A percentile compares a stretch with the other conserved stretches of the same genome.
These are phyloP conservation scores for Anseranas semipalmata DNA, from an alignment of 2,113 vertebrate genomes.

Conservation along the genomic window DNA sequence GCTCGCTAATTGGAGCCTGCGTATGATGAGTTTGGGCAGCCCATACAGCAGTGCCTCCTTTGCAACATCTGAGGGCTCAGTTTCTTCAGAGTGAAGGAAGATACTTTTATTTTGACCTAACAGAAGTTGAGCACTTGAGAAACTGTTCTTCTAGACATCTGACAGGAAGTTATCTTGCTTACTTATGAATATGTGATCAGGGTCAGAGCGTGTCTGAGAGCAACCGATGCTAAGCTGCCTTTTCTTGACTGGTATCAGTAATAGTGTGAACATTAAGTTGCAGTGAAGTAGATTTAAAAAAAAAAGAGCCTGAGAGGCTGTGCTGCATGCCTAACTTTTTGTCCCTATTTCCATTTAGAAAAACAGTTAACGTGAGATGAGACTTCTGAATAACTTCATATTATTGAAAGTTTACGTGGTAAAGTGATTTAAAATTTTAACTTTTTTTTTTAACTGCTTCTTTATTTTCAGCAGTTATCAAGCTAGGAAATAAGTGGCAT, in stretches of 20 bases:
- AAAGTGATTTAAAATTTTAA: background rate
- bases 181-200: background rate
- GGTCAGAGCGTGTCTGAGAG: background rate
- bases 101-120: background rate
- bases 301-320: background rate
- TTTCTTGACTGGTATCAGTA: background rate
- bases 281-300: background rate
- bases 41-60: background rate
- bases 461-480: background rate
- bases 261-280: background rate
- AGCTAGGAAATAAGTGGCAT: background rate
- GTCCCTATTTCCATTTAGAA: background rate
- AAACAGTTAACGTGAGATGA: background rate
- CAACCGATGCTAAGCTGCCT: background rate
- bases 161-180: background rate
- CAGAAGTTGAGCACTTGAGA: background rate
- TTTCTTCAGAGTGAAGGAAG: background rate
- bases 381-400: background rate
- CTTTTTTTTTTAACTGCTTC: background rate
- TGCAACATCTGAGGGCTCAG: background rate
- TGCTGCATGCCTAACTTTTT: background rate
- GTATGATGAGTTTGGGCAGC: background rate
- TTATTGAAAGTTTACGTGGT: background rate
- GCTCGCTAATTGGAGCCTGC: background rate
- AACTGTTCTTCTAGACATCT: background rate